Evolutionary conservation across 2,797 vertebrate species (phyloP), one percentile per base, ranked within the genome.

Genomic region (Melanotaenia parkinsoni): DNA sequence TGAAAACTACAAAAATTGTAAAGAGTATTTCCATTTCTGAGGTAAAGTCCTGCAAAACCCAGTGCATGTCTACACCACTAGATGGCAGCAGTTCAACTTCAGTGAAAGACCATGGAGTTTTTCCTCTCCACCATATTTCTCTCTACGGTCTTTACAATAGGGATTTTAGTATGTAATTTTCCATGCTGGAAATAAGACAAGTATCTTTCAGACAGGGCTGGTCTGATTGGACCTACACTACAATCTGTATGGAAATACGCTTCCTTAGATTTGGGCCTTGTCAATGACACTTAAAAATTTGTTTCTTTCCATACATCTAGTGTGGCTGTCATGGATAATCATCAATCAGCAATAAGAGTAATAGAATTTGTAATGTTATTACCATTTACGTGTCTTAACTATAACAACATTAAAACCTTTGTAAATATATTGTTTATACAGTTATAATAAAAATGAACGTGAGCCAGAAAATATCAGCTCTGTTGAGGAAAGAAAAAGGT

Each of bases 81-180:
- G 94, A 96, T 96, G 95, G 95, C 95, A 95, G 94, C 93, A 96
- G 94, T 58, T 92, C 90, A 92, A 91, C 90, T 95, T 92, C 68
- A 67, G 82, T 88, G 35, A 82, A 81, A 80, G 24, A 65, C 32
- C 5, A 0, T 14, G 30, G 16, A 11, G 18, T 26, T 30, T 14
- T 40, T 22, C 57, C 40, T 20, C 56, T 35, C 28, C 40, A 24
- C 9, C 22, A 11, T 4, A 14, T n/a, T 26, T 22, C 60, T 14
- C 26, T 67, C 70, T 13, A 38, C 54, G 53, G 56, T 66, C 74
- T 88, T 79, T 81, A 87, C 77, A 88, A 90, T 75, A 69, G 56
- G 72, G 88, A 86, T 88, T 89, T 84, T 81, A 76, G 79, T 62
- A 70, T 87, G 84, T 91, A 63, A 87, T 91, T 89, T 90, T 90